Conservation (phyloP, 2,888 invertebrate species). For the Ashinkailepas kermadecensis region DNA sequence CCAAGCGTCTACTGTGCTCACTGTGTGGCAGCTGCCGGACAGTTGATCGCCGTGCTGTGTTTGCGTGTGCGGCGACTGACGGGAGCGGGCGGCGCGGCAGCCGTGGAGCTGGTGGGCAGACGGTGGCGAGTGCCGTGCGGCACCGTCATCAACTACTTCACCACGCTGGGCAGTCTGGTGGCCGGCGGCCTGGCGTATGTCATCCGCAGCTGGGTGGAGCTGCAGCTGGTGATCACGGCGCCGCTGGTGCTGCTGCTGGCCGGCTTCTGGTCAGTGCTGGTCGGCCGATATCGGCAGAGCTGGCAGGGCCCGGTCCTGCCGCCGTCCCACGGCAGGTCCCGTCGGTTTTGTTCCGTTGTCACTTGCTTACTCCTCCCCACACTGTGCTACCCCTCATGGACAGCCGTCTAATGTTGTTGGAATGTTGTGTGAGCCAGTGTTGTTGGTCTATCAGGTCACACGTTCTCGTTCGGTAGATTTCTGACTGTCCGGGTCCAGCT, state of each 20-base stretch:
- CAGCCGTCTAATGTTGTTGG: too few species aligned
- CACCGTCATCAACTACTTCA: background rate
- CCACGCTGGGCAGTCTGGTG: background rate
- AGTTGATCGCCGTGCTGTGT: too few species aligned
- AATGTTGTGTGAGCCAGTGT: too few species aligned
- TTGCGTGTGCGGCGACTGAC: too few species aligned
- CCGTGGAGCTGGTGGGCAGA: constrained; percentile 13
- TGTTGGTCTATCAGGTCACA: too few species aligned
- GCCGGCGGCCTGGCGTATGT: background rate
- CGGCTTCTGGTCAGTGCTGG: background rate
- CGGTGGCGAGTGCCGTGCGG: constrained; percentile 16
- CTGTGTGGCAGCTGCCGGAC: too few species aligned
- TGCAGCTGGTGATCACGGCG: background rate
- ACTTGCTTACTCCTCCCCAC: too few species aligned
- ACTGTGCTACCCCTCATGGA: too few species aligned
- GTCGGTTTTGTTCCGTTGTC: too few species aligned
- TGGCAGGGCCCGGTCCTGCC: background rate
- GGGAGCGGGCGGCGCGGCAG: background rate
- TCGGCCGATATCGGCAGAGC: background rate
- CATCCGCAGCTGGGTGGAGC: constrained; percentile 12
- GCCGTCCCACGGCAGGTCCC: background rate
- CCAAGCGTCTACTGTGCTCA: too few species aligned
- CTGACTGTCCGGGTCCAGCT: too few species aligned
- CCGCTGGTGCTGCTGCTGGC: constrained; percentile 7
- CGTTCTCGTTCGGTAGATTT: too few species aligned